phyloP scores from a whole-genome alignment of 1,140 invertebrate genomes.

The Carposina sasakii region DNA sequence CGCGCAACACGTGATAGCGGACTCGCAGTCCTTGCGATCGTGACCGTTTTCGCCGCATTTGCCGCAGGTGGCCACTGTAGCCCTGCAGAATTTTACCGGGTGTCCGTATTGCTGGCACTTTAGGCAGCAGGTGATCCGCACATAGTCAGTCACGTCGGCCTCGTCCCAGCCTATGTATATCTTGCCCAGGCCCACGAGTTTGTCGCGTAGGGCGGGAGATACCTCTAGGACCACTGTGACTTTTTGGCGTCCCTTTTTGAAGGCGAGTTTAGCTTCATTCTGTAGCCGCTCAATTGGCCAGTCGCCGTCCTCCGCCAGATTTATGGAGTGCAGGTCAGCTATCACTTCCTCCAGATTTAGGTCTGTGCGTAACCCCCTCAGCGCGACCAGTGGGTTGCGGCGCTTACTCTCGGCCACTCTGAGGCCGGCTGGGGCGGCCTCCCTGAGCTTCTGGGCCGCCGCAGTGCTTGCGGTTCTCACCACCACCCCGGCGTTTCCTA shows the following conservation, averaged over 20 bases:
- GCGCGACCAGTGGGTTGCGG: not conserved
- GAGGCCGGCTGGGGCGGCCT: conserved; percentile 1
- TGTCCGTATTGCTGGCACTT: not conserved
- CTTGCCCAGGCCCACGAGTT: not conserved
- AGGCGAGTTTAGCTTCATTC: not conserved
- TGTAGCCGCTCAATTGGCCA: not conserved
- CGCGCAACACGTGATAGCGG: not conserved
- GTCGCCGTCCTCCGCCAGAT: conserved; percentile 6
- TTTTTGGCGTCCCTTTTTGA: not conserved
- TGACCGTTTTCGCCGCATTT: not conserved
- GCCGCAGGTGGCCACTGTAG: not conserved
- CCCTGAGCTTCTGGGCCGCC: not conserved
- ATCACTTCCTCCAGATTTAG: not conserved
- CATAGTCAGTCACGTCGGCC: not conserved
- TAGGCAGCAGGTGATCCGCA: not conserved
- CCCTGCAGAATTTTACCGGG: not conserved
- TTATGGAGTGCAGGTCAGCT: not conserved
- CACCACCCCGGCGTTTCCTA: conserved; percentile 18
- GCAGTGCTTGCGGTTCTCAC: conserved; percentile 7
- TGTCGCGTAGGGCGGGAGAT: not conserved
- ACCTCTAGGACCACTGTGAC: not conserved
- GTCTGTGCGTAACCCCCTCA: not conserved
- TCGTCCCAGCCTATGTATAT: not conserved
- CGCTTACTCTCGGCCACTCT: conserved; percentile 4
- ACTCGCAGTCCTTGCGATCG: not conserved